Evolutionary conservation across 2,888 invertebrate species (phyloP), one percentile per base, ranked within the genome.

Genomic region (Clostera curtula): DNA sequence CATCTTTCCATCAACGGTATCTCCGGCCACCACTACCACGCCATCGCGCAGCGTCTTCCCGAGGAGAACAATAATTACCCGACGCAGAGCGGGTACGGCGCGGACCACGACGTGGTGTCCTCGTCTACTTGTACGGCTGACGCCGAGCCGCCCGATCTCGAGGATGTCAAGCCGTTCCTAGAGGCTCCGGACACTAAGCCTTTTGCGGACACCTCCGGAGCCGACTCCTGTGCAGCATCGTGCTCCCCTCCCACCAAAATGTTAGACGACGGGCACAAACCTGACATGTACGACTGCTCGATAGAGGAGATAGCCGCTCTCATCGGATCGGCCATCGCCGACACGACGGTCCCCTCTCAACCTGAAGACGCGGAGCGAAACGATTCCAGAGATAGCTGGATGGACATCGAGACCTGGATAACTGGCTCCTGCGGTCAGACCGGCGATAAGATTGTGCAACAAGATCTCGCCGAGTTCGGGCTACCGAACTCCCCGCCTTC

Each of bases 371-470:
- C 91, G 27, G 90, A 90, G 79, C 87, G 58, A 75, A 87, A 49
- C 40, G 90, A 89, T 25, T 92, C 93, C 1, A 83, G 93, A 34
- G 93, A 94, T 49, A 91, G 90, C 46, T 95, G 95, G 95, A 92
- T 93, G 87, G 94, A 95, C 60, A 85, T 95, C 27, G 95, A 95
- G 40, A 92, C 92, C 31, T 94, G 93, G 93, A 93, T 95, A 46
- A 92, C 92, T 35, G 90, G 90, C 5, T 91, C 91, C 1, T 93
- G 91, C 58, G 89, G 87, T 31, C 92, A 92, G 41, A 88, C 88
- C 43, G 89, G 89, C 40, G 89, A 87, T 31, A 86, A 90, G 44
- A 88, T 90, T 23, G 86, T 88, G 10, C 87, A 88, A 1, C 90
- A 90, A 54, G 90, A 91, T 40, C 74, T 91, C 7, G 86, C 88